A percentile compares a stretch with the other conserved stretches of the same genome.
These are phyloP conservation scores for Perca flavescens DNA, from an alignment of 2,113 vertebrate genomes.

Conservation along the genomic window DNA sequence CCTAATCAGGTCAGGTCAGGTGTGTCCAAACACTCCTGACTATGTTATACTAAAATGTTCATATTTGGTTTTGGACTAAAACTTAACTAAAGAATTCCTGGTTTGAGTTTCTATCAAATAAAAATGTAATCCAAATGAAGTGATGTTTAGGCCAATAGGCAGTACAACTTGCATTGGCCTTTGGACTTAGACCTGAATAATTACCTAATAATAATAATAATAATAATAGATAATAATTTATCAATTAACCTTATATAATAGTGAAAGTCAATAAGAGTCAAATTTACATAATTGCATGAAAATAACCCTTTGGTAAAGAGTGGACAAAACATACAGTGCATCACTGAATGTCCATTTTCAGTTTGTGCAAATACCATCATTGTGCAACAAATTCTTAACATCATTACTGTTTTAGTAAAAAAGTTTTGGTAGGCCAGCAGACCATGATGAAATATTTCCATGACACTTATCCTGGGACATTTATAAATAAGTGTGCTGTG, in stretches of 20 bases:
- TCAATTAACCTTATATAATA: not conserved
- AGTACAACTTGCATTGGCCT: not conserved
- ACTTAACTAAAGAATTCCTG: not conserved
- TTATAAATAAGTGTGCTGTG: slow-evolving; percentile 61
- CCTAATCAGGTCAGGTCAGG: too few relatives aligned
- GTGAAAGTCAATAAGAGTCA: not conserved
- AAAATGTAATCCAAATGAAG: not conserved
- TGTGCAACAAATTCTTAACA: slow-evolving; percentile 27
- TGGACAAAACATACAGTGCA: slow-evolving; percentile 3
- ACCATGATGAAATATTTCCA: slow-evolving; percentile 54
- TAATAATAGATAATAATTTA: not conserved
- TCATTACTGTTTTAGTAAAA: slow-evolving; percentile 35
- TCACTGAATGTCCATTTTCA: slow-evolving; percentile 11
- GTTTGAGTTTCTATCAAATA: not conserved
- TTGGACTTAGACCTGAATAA: not conserved
- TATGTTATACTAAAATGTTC: too few relatives aligned
- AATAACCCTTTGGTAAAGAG: slow-evolving; percentile 10
- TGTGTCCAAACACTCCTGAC: too few relatives aligned
- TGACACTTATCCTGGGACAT: slow-evolving; percentile 53
- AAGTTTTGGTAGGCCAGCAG: slow-evolving; percentile 23
- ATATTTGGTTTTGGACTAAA: too few relatives aligned
- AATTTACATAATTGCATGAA: not conserved
- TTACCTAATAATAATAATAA: too few relatives aligned
- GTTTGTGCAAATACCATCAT: slow-evolving; percentile 30
- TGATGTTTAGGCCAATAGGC: too few relatives aligned